Percentiles rank a stretch among this genome's conserved stretches.
These are phyloP conservation scores for Parasteatoda lunata DNA, from an alignment of 2,888 invertebrate genomes.

Conservation along the genomic window DNA sequence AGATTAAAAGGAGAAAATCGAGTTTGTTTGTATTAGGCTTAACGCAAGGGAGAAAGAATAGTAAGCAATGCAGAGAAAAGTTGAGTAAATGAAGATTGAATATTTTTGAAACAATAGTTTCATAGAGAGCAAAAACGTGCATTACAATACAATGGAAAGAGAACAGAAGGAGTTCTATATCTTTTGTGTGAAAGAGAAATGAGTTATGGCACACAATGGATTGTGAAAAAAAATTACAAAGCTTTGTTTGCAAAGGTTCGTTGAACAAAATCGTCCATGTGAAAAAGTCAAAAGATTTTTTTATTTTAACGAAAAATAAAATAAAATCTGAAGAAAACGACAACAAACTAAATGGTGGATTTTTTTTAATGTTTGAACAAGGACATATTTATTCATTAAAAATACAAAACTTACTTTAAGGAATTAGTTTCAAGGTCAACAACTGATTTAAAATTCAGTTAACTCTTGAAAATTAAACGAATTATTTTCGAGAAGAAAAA, in stretches of 20 bases:
- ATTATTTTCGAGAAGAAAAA: too few species aligned
- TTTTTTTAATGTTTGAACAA: too few species aligned
- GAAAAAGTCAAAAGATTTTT: not conserved
- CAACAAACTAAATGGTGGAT: too few species aligned
- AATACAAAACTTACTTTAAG: too few species aligned
- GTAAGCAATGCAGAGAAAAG: not conserved
- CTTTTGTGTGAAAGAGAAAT: not conserved
- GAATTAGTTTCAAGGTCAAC: too few species aligned
- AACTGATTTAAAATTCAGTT: too few species aligned
- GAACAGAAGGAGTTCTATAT: not conserved
- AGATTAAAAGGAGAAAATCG: too few species aligned
- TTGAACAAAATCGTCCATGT: not conserved
- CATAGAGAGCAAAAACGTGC: not conserved
- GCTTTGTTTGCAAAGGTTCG: not conserved
- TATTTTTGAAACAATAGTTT: constrained; percentile 37
- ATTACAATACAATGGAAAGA: not conserved
- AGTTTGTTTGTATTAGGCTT: too few species aligned
- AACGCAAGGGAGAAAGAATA: too few species aligned
- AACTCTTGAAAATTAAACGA: too few species aligned
- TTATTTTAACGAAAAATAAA: not conserved
- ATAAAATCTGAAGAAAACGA: not conserved
- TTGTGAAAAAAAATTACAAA: not conserved
- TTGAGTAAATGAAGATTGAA: constrained; percentile 20
- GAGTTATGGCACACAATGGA: not conserved
- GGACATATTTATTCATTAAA: too few species aligned